Conservation (phyloP, 2,797 vertebrate species). For the Spondyliosoma cantharus region DNA sequence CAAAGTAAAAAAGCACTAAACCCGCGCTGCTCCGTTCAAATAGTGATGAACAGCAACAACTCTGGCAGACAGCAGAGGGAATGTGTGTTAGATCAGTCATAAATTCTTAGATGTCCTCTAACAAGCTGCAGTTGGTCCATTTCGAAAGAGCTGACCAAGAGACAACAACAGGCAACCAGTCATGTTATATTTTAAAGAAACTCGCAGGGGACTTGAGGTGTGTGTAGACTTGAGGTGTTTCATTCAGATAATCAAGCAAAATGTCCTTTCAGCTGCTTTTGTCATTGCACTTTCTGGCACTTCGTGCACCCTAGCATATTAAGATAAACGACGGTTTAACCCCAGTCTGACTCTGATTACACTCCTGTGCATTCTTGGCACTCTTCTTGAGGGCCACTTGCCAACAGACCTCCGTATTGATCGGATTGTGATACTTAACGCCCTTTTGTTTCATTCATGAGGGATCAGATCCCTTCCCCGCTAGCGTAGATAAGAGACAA, state of each 20-base stretch:
- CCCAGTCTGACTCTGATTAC: conserved; percentile 48
- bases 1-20: neutral
- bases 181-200: conserved; percentile 12
- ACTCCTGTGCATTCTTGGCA: conserved; percentile 58
- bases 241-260: conserved; percentile 43
- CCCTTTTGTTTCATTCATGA: conserved; percentile 80
- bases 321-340: conserved; percentile 48
- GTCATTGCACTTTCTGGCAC: conserved; percentile 11
- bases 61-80: neutral
- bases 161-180: neutral
- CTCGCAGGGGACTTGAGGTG: neutral
- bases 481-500: conserved; percentile 63
- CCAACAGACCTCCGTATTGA: conserved; percentile 68
- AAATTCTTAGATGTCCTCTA: conserved; percentile 19
- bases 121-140: conserved; percentile 5
- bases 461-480: conserved; percentile 59
- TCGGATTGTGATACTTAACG: conserved; percentile 60
- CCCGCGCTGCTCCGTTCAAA: neutral
- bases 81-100: conserved; percentile 33
- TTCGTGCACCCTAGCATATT: conserved; percentile 19
- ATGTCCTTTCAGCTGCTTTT: conserved; percentile 20
- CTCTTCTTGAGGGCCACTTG: conserved; percentile 65
- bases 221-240: conserved; percentile 25
- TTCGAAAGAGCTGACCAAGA: conserved; percentile 39
- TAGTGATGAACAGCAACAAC: conserved; percentile 17